Base-by-base conservation (phyloP, 2,888 invertebrate species). In the Strigamia maritima region DNA sequence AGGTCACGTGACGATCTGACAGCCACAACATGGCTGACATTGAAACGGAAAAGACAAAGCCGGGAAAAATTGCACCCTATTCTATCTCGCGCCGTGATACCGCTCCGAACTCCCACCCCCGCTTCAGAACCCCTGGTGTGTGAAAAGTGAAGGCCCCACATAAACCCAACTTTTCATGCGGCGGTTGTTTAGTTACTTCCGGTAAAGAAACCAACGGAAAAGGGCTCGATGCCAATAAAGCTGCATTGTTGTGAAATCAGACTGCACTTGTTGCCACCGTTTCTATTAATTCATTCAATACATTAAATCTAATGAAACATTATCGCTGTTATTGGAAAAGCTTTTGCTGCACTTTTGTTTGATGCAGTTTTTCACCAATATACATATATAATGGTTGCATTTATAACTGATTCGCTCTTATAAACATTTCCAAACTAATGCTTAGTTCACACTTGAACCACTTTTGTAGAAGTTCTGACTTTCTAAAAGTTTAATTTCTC, bases 11-110 rank as follows among this genome's bases (percentile, higher is more conserved):
- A 60, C 60, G 60, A 22, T 24, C 60, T 60, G 60, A 60, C 60
- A 60, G 60, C 60, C 60, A 60, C 60, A 60, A 60, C 60, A 60
- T 60, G 60, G 60, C 60, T 60, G 60, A 60, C 60, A 60, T 60
- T 60, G 60, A 60, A 60, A 60, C 60, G 60, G 60, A 60, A 60
- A 60, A 60, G 60, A 60, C 60, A 60, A 60, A 60, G 60, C 60
- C 60, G 60, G 60, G 60, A 60, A 60, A 60, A 60, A 60, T 60
- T 60, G 60, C 60, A 60, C 60, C 60, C 60, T 19, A 60, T 60
- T 60, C 60, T 60, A 3, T 60, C 60, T 60, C 60, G 2, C 60
- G 2, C 60, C 60, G 24, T 60, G 60, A 16, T 16, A 10, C 12
- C 40, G 40, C 40, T 44, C 16, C 40, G 16, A 44, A 44, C 40